Evolutionary conservation across 2,113 vertebrate genomes (phyloP).

Genomic region (Callipepla squamata): DNA sequence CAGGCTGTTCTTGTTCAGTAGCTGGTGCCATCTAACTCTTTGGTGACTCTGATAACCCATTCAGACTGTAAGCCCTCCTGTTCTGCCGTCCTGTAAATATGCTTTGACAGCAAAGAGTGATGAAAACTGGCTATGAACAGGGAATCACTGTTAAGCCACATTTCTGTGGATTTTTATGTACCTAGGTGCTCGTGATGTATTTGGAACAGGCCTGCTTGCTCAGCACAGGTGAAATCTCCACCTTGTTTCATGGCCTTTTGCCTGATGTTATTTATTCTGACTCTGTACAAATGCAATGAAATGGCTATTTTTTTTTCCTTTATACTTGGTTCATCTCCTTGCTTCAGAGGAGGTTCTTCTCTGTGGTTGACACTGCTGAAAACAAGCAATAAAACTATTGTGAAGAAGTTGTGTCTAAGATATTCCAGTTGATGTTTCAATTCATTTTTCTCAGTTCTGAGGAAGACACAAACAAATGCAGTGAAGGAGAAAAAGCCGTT

Average conservation of each 20-base stretch:
- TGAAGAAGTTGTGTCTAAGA: background rate
- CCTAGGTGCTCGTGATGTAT: constrained; percentile 15
- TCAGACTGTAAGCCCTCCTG: background rate
- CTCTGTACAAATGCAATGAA: constrained; percentile 34
- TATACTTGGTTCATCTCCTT: constrained; percentile 45
- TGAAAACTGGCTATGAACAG: background rate
- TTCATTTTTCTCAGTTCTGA: background rate
- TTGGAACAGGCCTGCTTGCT: constrained; percentile 23
- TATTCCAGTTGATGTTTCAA: background rate
- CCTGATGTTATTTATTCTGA: constrained; percentile 61
- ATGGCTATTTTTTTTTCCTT: background rate
- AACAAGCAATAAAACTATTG: constrained; percentile 60
- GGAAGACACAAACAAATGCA: background rate
- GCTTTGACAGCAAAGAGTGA: background rate
- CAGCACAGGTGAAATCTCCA: background rate
- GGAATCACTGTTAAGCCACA: background rate
- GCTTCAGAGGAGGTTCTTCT: constrained; percentile 35
- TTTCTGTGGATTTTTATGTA: background rate
- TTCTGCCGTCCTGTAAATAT: constrained; percentile 42
- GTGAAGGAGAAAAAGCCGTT: background rate
- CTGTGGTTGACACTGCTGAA: constrained; percentile 53
- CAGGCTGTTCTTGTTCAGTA: background rate
- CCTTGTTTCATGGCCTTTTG: constrained; percentile 49
- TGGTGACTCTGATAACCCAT: background rate
- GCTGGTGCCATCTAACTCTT: background rate